A percentile compares a stretch with the other conserved stretches of the same genome.
Conservation (phyloP, 2,113 vertebrate genomes). For the Rhegmatorhina hoffmannsi region DNA sequence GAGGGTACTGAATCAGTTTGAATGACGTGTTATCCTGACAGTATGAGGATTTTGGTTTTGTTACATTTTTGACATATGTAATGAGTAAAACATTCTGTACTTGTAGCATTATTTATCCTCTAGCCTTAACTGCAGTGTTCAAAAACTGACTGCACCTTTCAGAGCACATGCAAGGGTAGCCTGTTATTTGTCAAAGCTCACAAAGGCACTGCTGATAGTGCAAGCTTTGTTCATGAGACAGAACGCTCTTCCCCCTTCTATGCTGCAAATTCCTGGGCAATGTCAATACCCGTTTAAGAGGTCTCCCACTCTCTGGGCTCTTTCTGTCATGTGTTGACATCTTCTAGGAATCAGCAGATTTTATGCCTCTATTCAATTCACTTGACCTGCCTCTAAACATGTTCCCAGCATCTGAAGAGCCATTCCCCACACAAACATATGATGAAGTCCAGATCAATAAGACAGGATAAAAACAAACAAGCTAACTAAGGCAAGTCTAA, state of each 20-base stretch:
- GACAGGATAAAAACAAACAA: constrained; percentile 52
- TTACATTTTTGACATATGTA: constrained; percentile 29
- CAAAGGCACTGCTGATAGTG: constrained; percentile 54
- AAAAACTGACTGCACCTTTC: constrained; percentile 57
- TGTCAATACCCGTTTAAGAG: constrained; percentile 58
- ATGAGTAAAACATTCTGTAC: constrained; percentile 37
- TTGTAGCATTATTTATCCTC: constrained; percentile 33
- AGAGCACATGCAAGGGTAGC: constrained; percentile 16
- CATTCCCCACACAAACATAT: constrained; percentile 57
- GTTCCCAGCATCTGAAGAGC: constrained; percentile 46
- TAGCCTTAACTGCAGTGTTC: constrained; percentile 12
- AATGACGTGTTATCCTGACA: background rate
- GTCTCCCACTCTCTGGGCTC: constrained; percentile 43
- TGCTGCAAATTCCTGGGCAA: constrained; percentile 42
- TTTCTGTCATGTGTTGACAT: constrained; percentile 47
- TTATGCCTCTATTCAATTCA: constrained; percentile 53
- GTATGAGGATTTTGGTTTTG: background rate
- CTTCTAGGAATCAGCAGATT: constrained; percentile 66
- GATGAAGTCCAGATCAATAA: constrained; percentile 69
- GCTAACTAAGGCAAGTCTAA: constrained; percentile 60
- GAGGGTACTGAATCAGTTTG: constrained; percentile 17
- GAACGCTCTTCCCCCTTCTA: constrained; percentile 14
- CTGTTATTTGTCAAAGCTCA: constrained; percentile 55
- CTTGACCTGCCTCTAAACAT: constrained; percentile 57
- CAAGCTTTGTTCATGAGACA: constrained; percentile 42